These are phyloP conservation scores for Eretmochelys imbricata DNA, from an alignment of 2,113 vertebrate genomes.

Conservation along the genomic window DNA sequence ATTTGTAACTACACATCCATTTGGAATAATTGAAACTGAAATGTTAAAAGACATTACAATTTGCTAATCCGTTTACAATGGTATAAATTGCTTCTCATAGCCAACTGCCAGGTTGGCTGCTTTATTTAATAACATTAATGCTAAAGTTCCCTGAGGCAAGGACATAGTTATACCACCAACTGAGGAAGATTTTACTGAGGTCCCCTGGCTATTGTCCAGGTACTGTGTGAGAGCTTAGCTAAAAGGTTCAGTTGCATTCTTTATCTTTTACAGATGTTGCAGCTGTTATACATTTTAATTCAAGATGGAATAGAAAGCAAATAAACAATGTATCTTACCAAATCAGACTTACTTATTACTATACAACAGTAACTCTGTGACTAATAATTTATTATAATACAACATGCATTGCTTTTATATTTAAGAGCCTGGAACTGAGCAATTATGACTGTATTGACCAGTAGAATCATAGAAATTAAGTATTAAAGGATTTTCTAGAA, in stretches of 20 bases:
- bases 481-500: neutral
- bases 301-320: neutral
- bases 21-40: conserved; percentile 79
- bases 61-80: conserved; percentile 74
- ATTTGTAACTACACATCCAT: conserved; percentile 70
- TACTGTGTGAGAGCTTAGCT: conserved; percentile 26
- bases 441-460: neutral
- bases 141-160: conserved; percentile 68
- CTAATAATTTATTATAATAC: conserved; percentile 11
- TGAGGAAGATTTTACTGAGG: conserved; percentile 46
- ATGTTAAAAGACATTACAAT: conserved; percentile 66
- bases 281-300: neutral
- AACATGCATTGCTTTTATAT: neutral
- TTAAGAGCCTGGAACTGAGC: neutral
- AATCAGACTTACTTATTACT: conserved; percentile 4
- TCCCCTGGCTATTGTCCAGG: conserved; percentile 68
- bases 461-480: neutral
- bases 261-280: neutral
- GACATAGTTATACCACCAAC: conserved; percentile 76
- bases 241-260: conserved; percentile 23
- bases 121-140: conserved; percentile 76
- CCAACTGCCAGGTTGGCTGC: conserved; percentile 68
- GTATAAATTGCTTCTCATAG: conserved; percentile 74
- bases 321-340: neutral
- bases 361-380: neutral